These are phyloP conservation scores for Sicus ferrugineus DNA, from an alignment of 2,888 invertebrate species.

Conservation along the genomic window DNA sequence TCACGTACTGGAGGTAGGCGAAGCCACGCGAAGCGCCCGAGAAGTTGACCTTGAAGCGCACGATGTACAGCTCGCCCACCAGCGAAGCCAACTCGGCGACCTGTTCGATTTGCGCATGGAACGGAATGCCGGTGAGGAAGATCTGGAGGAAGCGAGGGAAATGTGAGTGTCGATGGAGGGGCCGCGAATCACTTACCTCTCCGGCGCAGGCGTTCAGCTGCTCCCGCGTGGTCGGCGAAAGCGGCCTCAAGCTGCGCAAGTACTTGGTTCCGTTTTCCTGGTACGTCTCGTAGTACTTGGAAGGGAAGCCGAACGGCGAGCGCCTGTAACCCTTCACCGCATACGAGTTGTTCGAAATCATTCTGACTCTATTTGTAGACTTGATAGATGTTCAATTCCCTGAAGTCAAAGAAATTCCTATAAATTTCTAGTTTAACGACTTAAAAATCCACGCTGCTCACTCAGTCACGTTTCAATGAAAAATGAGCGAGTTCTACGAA, in stretches of 20 bases:
- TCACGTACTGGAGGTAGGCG: conserved; percentile 56
- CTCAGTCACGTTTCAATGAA: no score
- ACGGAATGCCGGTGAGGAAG: conserved; percentile 46
- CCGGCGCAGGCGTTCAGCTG: conserved; percentile 51
- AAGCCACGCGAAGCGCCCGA: conserved; percentile 50
- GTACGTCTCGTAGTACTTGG: conserved; percentile 43
- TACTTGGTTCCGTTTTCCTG: conserved; percentile 56
- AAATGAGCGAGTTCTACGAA: no score
- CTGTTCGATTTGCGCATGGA: conserved; percentile 36
- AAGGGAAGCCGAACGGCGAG: conserved; percentile 44
- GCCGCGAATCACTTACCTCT: conserved; percentile 46
- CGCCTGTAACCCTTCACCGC: conserved; percentile 32
- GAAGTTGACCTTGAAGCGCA: conserved; percentile 55
- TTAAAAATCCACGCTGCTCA: no score
- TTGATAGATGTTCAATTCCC: no score
- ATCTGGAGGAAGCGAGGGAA: conserved; percentile 37
- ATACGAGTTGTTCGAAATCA: conserved; percentile 6
- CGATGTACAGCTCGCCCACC: conserved; percentile 51
- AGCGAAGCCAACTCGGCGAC: conserved; percentile 46
- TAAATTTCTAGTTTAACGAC: no score
- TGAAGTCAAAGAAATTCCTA: no score
- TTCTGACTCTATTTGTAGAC: no score
- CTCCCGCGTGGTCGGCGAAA: conserved; percentile 34
- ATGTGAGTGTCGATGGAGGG: not conserved
- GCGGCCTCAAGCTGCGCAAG: conserved; percentile 38